Evolutionary conservation across 2,888 invertebrate genomes (phyloP).

Genomic region (Tiliacea citrago): DNA sequence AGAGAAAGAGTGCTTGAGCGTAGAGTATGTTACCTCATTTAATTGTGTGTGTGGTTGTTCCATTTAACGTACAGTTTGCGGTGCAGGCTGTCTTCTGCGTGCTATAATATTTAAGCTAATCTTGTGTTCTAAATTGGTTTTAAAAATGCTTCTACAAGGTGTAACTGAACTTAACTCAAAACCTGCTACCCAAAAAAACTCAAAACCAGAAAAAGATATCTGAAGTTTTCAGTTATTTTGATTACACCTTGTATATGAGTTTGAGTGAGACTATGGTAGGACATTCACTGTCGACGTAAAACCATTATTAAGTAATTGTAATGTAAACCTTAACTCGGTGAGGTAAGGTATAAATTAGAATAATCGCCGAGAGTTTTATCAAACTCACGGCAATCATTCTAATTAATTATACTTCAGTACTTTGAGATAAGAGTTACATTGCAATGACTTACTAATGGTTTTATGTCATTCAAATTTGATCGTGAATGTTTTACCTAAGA

Average conservation of each 20-base stretch:
- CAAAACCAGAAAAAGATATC: background rate
- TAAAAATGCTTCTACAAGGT: constrained; percentile 18
- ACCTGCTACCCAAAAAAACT: background rate
- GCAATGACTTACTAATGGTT: background rate
- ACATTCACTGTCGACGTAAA: background rate
- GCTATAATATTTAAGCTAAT: constrained; percentile 19
- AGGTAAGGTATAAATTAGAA: background rate
- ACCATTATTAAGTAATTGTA: background rate
- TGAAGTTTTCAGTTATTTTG: constrained; percentile 14
- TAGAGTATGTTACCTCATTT: constrained; percentile 39
- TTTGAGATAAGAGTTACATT: background rate
- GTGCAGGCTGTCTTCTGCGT: constrained; percentile 47
- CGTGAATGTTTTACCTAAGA: background rate
- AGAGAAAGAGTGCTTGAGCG: constrained; percentile 87
- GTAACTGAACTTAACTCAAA: constrained; percentile 1
- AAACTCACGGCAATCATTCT: too few relatives aligned
- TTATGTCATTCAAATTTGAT: background rate
- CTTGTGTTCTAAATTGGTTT: background rate
- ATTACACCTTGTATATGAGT: constrained; percentile 18
- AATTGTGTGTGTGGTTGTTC: constrained; percentile 37
- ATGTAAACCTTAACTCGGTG: background rate
- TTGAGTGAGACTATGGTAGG: constrained; percentile 13
- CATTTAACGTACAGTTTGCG: constrained; percentile 20
- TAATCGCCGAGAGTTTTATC: too few relatives aligned
- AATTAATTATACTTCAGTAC: too few relatives aligned